Conservation (phyloP, 1,140 invertebrate genomes). For the Trinorchestia longiramus region DNA sequence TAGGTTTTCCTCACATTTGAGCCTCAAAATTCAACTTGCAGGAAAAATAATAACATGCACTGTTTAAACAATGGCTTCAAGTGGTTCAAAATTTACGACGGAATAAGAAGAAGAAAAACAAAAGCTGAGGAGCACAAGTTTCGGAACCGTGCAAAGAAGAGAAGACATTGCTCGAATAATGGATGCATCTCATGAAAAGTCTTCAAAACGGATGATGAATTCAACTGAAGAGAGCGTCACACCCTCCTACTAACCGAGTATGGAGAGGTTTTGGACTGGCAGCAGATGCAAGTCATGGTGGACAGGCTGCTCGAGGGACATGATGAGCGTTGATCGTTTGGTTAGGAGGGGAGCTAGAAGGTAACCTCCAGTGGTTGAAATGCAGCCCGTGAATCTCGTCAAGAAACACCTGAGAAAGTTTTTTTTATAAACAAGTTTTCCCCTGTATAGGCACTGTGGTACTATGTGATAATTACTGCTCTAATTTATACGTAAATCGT, state of each 20-base stretch:
- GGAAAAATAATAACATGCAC: no score
- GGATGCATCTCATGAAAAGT: no score
- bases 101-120: not conserved
- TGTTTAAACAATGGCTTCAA: no score
- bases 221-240: not conserved
- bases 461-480: not conserved
- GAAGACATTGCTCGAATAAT: not conserved
- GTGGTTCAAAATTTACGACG: no score
- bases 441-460: not conserved
- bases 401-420: not conserved
- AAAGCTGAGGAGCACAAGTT: not conserved
- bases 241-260: not conserved
- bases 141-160: not conserved
- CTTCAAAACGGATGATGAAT: not conserved
- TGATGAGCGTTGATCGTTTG: not conserved
- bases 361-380: not conserved
- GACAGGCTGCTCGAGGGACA: not conserved
- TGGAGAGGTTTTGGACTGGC: not conserved
- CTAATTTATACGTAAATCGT: not conserved
- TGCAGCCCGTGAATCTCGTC: not conserved
- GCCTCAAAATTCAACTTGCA: no score
- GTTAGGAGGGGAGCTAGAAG: not conserved
- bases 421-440: not conserved
- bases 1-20: not conserved
- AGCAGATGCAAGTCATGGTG: slow-evolving; percentile 18